Evolutionary conservation across 2,888 invertebrate genomes (phyloP).

Genomic region (Andrena fulva): DNA sequence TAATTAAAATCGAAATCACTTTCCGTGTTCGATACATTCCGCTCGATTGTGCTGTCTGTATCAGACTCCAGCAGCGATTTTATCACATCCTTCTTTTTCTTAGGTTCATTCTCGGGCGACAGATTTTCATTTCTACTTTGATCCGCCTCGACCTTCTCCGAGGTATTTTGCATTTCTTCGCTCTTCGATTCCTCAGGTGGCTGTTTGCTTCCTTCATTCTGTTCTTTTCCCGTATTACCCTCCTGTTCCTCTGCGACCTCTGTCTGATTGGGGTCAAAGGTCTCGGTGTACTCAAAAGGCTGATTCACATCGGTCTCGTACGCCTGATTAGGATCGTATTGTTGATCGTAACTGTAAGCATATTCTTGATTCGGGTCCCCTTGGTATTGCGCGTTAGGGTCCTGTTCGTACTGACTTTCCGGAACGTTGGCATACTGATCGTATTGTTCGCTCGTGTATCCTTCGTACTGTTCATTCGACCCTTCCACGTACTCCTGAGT

Average conservation of each 20-base stretch:
- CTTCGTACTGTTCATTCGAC: constrained; percentile 36
- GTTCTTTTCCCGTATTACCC: background rate
- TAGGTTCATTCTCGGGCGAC: constrained; percentile 51
- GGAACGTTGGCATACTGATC: constrained; percentile 38
- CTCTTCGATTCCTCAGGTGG: constrained; percentile 9
- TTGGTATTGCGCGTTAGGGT: constrained; percentile 58
- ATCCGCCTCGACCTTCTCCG: background rate
- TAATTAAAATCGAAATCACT: constrained; percentile 83
- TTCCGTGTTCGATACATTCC: constrained; percentile 81
- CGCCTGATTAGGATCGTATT: constrained; percentile 50
- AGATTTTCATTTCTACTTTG: constrained; percentile 15
- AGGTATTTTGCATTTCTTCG: constrained; percentile 5
- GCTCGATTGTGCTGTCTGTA: constrained; percentile 81
- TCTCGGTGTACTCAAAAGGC: constrained; percentile 42
- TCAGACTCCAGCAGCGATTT: constrained; percentile 80
- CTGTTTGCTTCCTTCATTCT: constrained; percentile 15
- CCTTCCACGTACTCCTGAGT: constrained; percentile 42
- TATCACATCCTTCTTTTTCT: constrained; percentile 78
- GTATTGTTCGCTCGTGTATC: constrained; percentile 39
- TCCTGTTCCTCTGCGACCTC: constrained; percentile 49
- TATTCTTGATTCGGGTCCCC: constrained; percentile 59
- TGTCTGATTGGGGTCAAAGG: constrained; percentile 44
- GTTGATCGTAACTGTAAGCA: constrained; percentile 40
- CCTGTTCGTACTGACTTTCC: constrained; percentile 41
- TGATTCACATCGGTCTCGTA: constrained; percentile 61